Base-by-base conservation (phyloP, 2,888 invertebrate species). In the Meghimatium bilineatum region DNA sequence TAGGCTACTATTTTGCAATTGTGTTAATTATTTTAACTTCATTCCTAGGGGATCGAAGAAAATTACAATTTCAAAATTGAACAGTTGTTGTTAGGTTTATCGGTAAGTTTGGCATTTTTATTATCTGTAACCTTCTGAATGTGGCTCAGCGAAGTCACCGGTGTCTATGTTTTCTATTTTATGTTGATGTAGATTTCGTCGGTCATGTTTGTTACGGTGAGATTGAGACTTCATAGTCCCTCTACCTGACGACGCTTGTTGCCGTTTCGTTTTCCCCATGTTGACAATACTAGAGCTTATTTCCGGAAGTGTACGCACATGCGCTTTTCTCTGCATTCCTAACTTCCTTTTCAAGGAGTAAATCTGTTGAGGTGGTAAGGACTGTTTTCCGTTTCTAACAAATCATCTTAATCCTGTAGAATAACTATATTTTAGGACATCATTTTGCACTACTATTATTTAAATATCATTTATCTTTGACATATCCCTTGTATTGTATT, bases 231-330 rank as follows among this genome's bases (percentile, higher is more conserved):
- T 83, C 20, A n/a, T 29, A 38, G 49, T 36, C 72, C 76, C 56
- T 32, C 29, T 74, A 23, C 26, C 32, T 32, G 75, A 44, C 3
- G 71, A 38, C 20, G 72, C 8, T 8, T 80, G 38, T 29, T 60
- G 75, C 32, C 80, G 69, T 67, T 84, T 80, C 1, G 83, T 83
- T 72, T 83, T 83, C n/a, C 83, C 83, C 83, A 83, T 83, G n/a
- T 38, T 83, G 49, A 29, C 38, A 52, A 29, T 8, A 34, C n/a
- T 23, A 44, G 17, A 66, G 44, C 23, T 10, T 79, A 66, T 74
- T 83, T 83, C 79, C 83, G 79, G 60, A 12, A 49, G 26, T n/a
- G 1, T 20, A 1, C 26, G 14, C 29, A 74, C 72, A 81, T 81
- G 74, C 74, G 67, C 82, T 44, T 29, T 14, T 1, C 80, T 8